phyloP scores from a whole-genome alignment of 2,113 vertebrate genomes.

The Microtus richardsoni region DNA sequence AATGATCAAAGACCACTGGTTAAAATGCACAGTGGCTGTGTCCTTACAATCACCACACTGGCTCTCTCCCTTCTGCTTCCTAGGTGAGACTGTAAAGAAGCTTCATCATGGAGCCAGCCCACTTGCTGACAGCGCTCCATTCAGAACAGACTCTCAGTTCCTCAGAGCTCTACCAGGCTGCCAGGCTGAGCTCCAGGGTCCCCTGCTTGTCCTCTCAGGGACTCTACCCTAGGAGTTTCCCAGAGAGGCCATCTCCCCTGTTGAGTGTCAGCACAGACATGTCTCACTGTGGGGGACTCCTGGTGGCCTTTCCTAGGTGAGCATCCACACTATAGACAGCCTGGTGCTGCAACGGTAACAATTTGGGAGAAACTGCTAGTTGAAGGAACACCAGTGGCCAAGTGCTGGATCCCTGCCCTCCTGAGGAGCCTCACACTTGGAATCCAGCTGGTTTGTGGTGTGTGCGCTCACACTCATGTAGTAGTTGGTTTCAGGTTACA shows the following conservation, averaged over 20 bases:
- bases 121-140: background rate
- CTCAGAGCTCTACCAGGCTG: background rate
- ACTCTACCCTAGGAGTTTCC: background rate
- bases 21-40: background rate
- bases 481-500: background rate
- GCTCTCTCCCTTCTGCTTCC: background rate
- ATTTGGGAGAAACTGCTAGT: background rate
- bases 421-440: background rate
- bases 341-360: background rate
- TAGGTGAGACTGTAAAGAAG: background rate
- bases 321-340: background rate
- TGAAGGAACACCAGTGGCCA: background rate
- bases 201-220: background rate
- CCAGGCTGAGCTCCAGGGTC: background rate
- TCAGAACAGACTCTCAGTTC: background rate
- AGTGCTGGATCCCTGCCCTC: background rate
- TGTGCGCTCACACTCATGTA: background rate
- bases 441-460: background rate
- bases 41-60: too few species aligned
- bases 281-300: background rate
- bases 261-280: background rate
- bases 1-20: background rate
- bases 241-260: background rate
- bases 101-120: background rate
- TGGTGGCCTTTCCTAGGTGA: background rate